Evolutionary conservation across 2,888 invertebrate species (phyloP).

Genomic region (Sipunculus nudus): DNA sequence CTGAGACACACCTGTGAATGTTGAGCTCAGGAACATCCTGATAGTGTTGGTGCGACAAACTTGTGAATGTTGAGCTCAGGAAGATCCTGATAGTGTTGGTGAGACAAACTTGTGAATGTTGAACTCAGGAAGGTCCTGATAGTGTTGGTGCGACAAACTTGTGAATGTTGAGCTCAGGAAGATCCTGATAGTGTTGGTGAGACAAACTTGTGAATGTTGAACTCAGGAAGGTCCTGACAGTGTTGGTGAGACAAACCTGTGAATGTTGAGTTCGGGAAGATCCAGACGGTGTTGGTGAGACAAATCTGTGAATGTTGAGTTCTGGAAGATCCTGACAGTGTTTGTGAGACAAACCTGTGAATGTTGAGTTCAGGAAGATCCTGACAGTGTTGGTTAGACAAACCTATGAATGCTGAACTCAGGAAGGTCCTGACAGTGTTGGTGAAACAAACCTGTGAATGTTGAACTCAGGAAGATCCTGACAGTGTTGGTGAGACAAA

Average conservation of each 20-base stretch:
- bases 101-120: conserved; percentile 45
- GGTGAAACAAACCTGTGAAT: conserved; percentile 38
- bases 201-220: too few relatives aligned
- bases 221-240: too few relatives aligned
- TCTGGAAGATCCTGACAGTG: conserved; percentile 43
- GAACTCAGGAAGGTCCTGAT: conserved; percentile 47
- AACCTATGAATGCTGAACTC: too few relatives aligned
- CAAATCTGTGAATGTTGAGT: conserved; percentile 47
- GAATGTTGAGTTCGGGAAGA: too few relatives aligned
- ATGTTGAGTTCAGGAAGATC: conserved; percentile 49
- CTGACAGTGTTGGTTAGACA: conserved; percentile 32
- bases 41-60: conserved; percentile 32
- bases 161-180: conserved; percentile 44
- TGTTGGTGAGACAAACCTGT: too few relatives aligned
- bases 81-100: too few relatives aligned
- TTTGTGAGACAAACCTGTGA: conserved; percentile 41
- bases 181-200: too few relatives aligned
- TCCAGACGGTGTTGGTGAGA: too few relatives aligned
- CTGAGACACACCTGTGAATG: conserved; percentile 43
- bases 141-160: conserved; percentile 32
- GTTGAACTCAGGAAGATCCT: conserved; percentile 42
- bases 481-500: conserved; percentile 10
- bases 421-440: too few relatives aligned
- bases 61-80: too few relatives aligned
- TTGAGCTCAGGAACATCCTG: conserved; percentile 47